phyloP scores from a whole-genome alignment of 2,888 invertebrate genomes.

The Acanthococcus lagerstroemiae region DNA sequence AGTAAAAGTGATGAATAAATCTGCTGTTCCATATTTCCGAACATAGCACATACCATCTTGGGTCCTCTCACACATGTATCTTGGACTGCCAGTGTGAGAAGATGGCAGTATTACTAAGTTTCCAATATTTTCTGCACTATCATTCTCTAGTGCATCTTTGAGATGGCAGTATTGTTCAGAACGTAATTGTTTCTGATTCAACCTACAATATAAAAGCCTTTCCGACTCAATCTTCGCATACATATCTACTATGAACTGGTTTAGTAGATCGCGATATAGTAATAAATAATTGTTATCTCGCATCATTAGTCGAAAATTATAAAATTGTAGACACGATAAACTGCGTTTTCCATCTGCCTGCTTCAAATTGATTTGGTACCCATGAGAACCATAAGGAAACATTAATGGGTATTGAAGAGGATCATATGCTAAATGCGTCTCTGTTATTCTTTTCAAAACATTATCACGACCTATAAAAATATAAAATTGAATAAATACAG shows the following conservation, averaged over 20 bases:
- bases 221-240: slow-evolving; percentile 32
- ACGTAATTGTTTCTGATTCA: slow-evolving; percentile 30
- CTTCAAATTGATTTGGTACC: slow-evolving; percentile 35
- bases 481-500: neutral
- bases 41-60: slow-evolving; percentile 41
- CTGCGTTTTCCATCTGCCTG: slow-evolving; percentile 25
- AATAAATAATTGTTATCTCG: slow-evolving; percentile 23
- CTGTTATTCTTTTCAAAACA: slow-evolving; percentile 19
- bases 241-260: slow-evolving; percentile 32
- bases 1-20: slow-evolving; percentile 41
- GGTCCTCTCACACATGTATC: slow-evolving; percentile 40
- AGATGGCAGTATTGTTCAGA: slow-evolving; percentile 34
- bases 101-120: slow-evolving; percentile 35
- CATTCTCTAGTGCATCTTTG: slow-evolving; percentile 35
- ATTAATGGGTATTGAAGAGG: slow-evolving; percentile 39
- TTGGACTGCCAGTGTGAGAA: slow-evolving; percentile 39
- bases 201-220: slow-evolving; percentile 4
- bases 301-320: slow-evolving; percentile 35
- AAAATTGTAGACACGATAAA: slow-evolving; percentile 35
- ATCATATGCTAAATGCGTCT: slow-evolving; percentile 37
- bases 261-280: slow-evolving; percentile 9
- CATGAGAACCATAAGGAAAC: slow-evolving; percentile 38
- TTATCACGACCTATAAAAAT: neutral
- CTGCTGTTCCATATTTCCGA: slow-evolving; percentile 39
- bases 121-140: slow-evolving; percentile 30